Conservation (phyloP, 2,113 vertebrate species). For the Cryptomyrus ogoouensis region DNA sequence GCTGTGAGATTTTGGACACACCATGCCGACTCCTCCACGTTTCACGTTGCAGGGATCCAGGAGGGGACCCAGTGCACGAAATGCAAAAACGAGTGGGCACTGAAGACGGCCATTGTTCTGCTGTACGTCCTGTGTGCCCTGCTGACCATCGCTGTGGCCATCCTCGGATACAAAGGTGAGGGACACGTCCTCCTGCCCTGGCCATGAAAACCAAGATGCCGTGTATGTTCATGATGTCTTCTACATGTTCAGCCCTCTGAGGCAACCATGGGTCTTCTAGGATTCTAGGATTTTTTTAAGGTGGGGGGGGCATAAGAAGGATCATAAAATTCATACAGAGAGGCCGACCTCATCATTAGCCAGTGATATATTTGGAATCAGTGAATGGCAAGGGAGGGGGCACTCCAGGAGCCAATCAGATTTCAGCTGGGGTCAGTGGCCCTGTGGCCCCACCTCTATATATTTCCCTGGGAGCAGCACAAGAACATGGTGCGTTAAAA, state of each 20-base stretch:
- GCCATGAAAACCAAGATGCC: background rate
- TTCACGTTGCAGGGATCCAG: constrained; percentile 83
- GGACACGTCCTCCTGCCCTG: background rate
- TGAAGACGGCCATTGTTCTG: constrained; percentile 88
- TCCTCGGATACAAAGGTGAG: constrained; percentile 94
- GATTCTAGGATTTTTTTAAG: background rate
- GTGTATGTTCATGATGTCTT: background rate
- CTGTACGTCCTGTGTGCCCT: constrained; percentile 86
- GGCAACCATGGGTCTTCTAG: background rate
- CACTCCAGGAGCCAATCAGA: background rate
- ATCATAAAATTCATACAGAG: background rate
- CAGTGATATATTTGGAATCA: background rate
- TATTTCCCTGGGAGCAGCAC: background rate
- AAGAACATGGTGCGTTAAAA: background rate
- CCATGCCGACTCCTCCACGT: constrained; percentile 15
- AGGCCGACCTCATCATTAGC: background rate
- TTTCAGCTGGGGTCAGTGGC: background rate
- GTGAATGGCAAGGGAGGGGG: background rate
- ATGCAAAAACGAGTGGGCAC: constrained; percentile 90
- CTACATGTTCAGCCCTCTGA: background rate
- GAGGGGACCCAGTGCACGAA: constrained; percentile 92
- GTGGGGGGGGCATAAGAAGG: background rate
- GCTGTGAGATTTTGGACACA: background rate
- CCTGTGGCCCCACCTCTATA: background rate
- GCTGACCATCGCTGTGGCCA: constrained; percentile 85